Evolutionary conservation across 1,140 invertebrate species (phyloP).

Genomic region (Piezodorus guildinii): DNA sequence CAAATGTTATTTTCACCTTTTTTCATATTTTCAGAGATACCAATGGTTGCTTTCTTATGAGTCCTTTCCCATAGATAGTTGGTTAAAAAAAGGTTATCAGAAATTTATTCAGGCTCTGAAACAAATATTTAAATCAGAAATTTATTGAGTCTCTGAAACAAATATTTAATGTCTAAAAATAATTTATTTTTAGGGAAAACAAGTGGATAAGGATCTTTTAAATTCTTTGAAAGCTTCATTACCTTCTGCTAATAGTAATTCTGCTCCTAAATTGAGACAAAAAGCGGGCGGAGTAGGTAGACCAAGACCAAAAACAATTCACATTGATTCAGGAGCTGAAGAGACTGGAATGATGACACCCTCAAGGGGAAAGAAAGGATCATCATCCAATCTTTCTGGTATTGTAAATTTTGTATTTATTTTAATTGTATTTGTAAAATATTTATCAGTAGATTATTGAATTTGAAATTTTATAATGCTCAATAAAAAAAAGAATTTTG

Average conservation of each 20-base stretch:
- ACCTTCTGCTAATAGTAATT: conserved; percentile 18
- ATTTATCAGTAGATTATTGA: too few species aligned
- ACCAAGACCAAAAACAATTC: conserved; percentile 74
- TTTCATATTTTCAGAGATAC: too few species aligned
- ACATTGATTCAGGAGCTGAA: conserved; percentile 67
- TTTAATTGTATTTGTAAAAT: too few species aligned
- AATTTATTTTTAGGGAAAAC: conserved; percentile 47
- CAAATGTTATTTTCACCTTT: too few species aligned
- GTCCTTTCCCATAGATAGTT: too few species aligned
- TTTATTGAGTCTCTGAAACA: not conserved
- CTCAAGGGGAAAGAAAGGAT: conserved; percentile 64
- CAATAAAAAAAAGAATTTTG: too few species aligned
- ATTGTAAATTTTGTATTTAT: conserved; percentile 28
- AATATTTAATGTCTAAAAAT: too few species aligned
- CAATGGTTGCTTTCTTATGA: too few species aligned
- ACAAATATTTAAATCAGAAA: too few species aligned
- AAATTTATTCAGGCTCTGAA: too few species aligned
- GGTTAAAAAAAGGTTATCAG: too few species aligned
- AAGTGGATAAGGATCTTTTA: conserved; percentile 58
- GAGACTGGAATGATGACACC: conserved; percentile 54
- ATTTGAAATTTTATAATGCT: too few species aligned
- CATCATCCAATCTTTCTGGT: conserved; percentile 67
- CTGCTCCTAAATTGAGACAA: conserved; percentile 42
- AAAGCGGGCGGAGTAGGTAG: conserved; percentile 38
- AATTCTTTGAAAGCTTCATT: conserved; percentile 42